A percentile compares a stretch with the other conserved stretches of the same genome.
Conservation (phyloP, 2,888 invertebrate species). For the Boloria euphrosyne region DNA sequence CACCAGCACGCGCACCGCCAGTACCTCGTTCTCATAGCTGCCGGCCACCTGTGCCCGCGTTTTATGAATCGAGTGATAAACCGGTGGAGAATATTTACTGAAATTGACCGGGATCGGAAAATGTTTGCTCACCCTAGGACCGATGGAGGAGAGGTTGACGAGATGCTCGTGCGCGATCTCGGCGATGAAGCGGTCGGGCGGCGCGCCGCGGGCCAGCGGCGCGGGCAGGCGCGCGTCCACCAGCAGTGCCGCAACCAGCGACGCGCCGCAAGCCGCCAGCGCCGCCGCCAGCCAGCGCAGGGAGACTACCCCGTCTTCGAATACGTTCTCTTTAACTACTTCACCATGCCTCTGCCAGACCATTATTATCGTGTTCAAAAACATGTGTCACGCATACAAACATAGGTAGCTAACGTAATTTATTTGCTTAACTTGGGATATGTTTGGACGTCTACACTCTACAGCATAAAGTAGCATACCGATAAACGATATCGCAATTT, state of each 20-base stretch:
- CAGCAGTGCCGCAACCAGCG: constrained; percentile 75
- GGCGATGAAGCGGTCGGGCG: constrained; percentile 64
- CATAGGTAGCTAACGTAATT: no score
- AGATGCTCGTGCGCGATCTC: constrained; percentile 86
- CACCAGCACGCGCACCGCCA: constrained; percentile 84
- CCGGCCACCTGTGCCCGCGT: constrained; percentile 76
- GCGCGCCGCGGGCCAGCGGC: constrained; percentile 59
- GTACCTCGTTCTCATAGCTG: constrained; percentile 90
- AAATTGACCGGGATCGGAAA: no score
- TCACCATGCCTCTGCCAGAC: constrained; percentile 26
- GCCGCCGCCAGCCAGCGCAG: constrained; percentile 68
- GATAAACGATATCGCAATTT: no score
- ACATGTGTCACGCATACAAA: no score
- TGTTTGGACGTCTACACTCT: no score
- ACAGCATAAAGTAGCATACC: no score
- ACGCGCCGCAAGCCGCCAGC: constrained; percentile 76
- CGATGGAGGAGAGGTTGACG: constrained; percentile 83
- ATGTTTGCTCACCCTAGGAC: constrained; percentile 73
- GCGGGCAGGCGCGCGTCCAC: constrained; percentile 83
- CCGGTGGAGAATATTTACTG: no score
- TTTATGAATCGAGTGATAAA: no score
- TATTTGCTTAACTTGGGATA: no score
- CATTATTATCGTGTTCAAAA: not conserved
- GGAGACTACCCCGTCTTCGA: constrained; percentile 47
- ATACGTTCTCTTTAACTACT: constrained; percentile 57